Percentiles rank a stretch among this genome's conserved stretches.
Conservation (phyloP, 2,113 vertebrate species). For the Speoplatyrhinus poulsoni region DNA sequence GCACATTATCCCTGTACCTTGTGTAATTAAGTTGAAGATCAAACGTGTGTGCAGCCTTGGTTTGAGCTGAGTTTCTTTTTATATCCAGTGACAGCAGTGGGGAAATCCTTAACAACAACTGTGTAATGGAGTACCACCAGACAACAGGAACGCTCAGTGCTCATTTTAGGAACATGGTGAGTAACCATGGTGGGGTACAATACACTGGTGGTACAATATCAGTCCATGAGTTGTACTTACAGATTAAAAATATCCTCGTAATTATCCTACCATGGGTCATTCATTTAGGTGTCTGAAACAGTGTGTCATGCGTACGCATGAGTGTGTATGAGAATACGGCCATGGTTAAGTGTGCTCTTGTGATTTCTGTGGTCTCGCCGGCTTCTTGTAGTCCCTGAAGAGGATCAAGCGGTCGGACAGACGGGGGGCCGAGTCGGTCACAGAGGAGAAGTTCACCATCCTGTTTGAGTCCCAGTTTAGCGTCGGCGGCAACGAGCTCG, state of each 20-base stretch:
- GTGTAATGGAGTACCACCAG: slow-evolving; percentile 97
- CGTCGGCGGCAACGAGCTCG: slow-evolving; percentile 92
- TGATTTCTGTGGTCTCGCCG: not conserved
- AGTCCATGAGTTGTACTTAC: slow-evolving; percentile 1
- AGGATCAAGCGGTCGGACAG: slow-evolving; percentile 95
- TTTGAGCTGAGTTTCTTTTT: slow-evolving; percentile 4
- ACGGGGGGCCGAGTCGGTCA: slow-evolving; percentile 92
- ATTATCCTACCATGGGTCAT: slow-evolving; percentile 20
- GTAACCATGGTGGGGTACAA: slow-evolving; percentile 7
- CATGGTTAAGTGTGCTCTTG: not conserved
- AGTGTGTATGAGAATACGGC: not conserved
- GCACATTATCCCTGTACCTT: not conserved
- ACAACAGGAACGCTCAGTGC: slow-evolving; percentile 92
- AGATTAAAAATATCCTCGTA: too few species aligned
- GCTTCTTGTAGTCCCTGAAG: slow-evolving; percentile 85
- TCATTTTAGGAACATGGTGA: slow-evolving; percentile 97
- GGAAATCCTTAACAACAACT: slow-evolving; percentile 96
- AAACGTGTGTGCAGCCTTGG: too few species aligned
- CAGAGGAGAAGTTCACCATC: slow-evolving; percentile 97
- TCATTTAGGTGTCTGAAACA: slow-evolving; percentile 5
- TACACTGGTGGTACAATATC: not conserved
- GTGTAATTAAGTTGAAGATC: not conserved
- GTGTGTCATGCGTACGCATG: slow-evolving; percentile 2
- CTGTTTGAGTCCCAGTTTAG: slow-evolving; percentile 98
- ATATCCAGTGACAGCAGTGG: slow-evolving; percentile 88